Evolutionary conservation across 2,113 vertebrate species (phyloP).

Genomic region (Vombatus ursinus): DNA sequence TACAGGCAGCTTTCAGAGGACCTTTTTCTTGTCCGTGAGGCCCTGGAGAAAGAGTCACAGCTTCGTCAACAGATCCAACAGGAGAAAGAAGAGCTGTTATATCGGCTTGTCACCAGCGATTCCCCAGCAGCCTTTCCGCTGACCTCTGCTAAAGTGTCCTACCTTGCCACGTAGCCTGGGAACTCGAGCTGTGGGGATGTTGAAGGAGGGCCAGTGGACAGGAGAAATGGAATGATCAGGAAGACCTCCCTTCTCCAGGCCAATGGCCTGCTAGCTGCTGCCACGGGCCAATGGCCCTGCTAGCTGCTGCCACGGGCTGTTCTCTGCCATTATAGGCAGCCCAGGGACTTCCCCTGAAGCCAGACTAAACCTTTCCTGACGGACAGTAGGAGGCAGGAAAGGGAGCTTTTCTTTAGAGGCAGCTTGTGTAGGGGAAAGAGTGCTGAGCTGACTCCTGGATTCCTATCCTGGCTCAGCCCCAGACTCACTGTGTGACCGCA

Average conservation of each 20-base stretch:
- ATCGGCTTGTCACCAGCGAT: slow-evolving; percentile 85
- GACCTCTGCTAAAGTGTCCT: slow-evolving; percentile 76
- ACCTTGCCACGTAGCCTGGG: slow-evolving; percentile 76
- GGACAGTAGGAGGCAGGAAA: not conserved
- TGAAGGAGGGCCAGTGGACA: not conserved
- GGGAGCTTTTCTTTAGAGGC: not conserved
- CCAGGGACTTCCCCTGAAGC: not conserved
- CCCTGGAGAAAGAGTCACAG: slow-evolving; percentile 88
- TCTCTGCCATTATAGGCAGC: not conserved
- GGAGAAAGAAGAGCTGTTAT: slow-evolving; percentile 94
- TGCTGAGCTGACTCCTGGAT: not conserved
- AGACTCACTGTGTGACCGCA: not conserved
- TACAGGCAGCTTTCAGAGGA: slow-evolving; percentile 91
- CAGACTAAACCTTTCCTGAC: not conserved
- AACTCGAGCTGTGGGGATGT: not conserved
- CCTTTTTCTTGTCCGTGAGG: slow-evolving; percentile 84
- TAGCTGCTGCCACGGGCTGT: not conserved
- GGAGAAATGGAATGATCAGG: not conserved
- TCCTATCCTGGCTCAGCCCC: not conserved
- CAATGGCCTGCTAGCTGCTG: not conserved
- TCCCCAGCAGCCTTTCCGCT: slow-evolving; percentile 82
- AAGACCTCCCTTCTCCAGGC: not conserved
- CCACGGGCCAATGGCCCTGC: not conserved
- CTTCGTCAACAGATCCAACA: slow-evolving; percentile 83
- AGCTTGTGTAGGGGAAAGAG: not conserved